Percentiles rank a stretch among this genome's conserved stretches.
Conservation (phyloP, 2,113 vertebrate genomes). For the Percopsis transmontana region DNA sequence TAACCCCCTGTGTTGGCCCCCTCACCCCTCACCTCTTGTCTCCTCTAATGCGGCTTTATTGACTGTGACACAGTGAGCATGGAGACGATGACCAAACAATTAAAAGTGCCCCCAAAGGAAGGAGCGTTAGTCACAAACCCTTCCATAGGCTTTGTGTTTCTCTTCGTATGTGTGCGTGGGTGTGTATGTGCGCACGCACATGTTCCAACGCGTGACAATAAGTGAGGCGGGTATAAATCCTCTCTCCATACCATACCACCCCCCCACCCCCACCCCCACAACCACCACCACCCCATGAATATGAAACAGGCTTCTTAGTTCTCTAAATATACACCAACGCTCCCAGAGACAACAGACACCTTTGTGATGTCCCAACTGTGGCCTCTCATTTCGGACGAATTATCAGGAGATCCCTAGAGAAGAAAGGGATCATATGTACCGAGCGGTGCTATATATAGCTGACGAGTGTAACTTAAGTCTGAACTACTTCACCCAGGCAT, state of each 20-base stretch:
- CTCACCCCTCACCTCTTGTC: conserved; percentile 67
- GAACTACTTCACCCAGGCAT: conserved; percentile 29
- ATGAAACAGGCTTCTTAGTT: conserved; percentile 46
- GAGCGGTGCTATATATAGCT: conserved; percentile 36
- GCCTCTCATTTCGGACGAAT: conserved; percentile 27
- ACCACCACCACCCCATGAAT: conserved; percentile 48
- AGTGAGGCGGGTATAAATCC: conserved; percentile 30
- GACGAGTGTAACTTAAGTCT: conserved; percentile 48
- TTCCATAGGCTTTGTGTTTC: conserved; percentile 43
- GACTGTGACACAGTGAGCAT: conserved; percentile 74
- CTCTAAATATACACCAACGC: conserved; percentile 29
- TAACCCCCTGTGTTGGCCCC: conserved; percentile 59
- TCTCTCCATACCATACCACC: conserved; percentile 3
- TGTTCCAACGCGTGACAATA: neutral
- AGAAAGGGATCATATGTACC: conserved; percentile 41
- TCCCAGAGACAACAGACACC: conserved; percentile 24
- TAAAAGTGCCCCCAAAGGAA: conserved; percentile 62
- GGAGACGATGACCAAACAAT: conserved; percentile 73
- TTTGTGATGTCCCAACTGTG: neutral
- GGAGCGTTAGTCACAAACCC: conserved; percentile 53
- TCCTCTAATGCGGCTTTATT: conserved; percentile 74
- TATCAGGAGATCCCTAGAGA: conserved; percentile 29
- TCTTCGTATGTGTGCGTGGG: conserved; percentile 17
- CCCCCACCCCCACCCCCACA: too few relatives aligned
- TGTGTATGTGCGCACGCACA: conserved; percentile 2